A percentile compares a stretch with the other conserved stretches of the same genome.
Evolutionary conservation across 2,113 vertebrate species (phyloP).

Genomic region (Marmota flaviventris): DNA sequence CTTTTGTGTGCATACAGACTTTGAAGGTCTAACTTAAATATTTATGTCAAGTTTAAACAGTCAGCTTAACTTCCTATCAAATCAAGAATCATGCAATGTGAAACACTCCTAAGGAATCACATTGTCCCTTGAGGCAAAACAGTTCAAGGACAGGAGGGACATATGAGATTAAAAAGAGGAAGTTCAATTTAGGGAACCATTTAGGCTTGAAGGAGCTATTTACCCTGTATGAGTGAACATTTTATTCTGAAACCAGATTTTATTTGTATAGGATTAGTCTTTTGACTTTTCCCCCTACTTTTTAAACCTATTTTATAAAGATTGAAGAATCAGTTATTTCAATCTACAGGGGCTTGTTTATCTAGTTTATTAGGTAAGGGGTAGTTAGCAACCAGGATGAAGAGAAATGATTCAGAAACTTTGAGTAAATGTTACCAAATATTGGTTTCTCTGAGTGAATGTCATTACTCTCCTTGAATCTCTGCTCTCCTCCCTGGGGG

Average conservation of each 20-base stretch:
- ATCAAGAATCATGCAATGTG: slow-evolving; percentile 54
- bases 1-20: slow-evolving; percentile 23
- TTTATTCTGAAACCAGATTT: slow-evolving; percentile 71
- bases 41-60: slow-evolving; percentile 58
- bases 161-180: slow-evolving; percentile 36
- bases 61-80: slow-evolving; percentile 47
- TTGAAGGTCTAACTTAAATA: slow-evolving; percentile 33
- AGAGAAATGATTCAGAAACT: slow-evolving; percentile 32
- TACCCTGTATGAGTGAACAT: slow-evolving; percentile 40
- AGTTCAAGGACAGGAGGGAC: slow-evolving; percentile 57
- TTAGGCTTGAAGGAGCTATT: slow-evolving; percentile 70
- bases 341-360: background rate
- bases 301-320: slow-evolving; percentile 60
- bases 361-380: background rate
- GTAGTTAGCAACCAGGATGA: background rate
- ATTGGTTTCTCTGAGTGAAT: background rate
- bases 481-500: background rate
- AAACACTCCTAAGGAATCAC: slow-evolving; percentile 26
- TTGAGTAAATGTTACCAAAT: background rate
- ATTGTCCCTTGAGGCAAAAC: slow-evolving; percentile 55
- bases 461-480: background rate
- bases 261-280: slow-evolving; percentile 70
- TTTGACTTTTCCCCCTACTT: slow-evolving; percentile 16
- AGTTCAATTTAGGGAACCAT: slow-evolving; percentile 64
- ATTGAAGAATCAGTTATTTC: slow-evolving; percentile 48